A percentile compares a stretch with the other conserved stretches of the same genome.
Evolutionary conservation across 2,888 invertebrate species (phyloP).

Genomic region (Euzetes globulus): DNA sequence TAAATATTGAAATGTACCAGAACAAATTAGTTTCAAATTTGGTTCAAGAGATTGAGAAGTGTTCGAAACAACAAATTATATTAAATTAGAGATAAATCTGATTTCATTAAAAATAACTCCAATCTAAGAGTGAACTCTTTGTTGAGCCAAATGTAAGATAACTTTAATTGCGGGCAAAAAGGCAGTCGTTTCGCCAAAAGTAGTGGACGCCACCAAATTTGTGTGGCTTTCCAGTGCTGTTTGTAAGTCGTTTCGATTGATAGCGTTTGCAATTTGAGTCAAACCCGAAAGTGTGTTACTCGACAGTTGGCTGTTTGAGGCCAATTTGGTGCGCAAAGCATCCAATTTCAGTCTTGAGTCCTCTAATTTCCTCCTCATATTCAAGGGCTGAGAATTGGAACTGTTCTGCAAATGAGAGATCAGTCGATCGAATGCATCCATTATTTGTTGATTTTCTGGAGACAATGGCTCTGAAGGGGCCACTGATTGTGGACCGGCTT

Average conservation of each 20-base stretch:
- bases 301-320: background rate
- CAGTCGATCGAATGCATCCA: slow-evolving; percentile 5
- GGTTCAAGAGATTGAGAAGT: background rate
- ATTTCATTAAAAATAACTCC: background rate
- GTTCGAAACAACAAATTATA: slow-evolving; percentile 2
- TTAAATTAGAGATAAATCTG: background rate
- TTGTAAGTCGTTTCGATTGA: slow-evolving; percentile 10
- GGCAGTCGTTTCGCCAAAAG: slow-evolving; percentile 21
- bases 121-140: background rate
- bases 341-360: slow-evolving; percentile 26
- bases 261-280: slow-evolving; percentile 12
- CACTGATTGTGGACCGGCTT: background rate
- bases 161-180: slow-evolving; percentile 31
- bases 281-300: slow-evolving; percentile 1
- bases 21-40: background rate
- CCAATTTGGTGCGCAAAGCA: background rate
- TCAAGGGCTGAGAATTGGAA: slow-evolving; percentile 4
- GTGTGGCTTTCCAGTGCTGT: slow-evolving; percentile 7
- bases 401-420: background rate
- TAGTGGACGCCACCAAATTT: slow-evolving; percentile 8
- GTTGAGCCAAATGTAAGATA: slow-evolving; percentile 24
- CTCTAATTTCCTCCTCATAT: slow-evolving; percentile 23
- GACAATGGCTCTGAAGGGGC: background rate
- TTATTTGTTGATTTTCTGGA: background rate
- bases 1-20: background rate